Base-by-base conservation (phyloP, 2,113 vertebrate genomes). In the Prochilodus magdalenae region DNA sequence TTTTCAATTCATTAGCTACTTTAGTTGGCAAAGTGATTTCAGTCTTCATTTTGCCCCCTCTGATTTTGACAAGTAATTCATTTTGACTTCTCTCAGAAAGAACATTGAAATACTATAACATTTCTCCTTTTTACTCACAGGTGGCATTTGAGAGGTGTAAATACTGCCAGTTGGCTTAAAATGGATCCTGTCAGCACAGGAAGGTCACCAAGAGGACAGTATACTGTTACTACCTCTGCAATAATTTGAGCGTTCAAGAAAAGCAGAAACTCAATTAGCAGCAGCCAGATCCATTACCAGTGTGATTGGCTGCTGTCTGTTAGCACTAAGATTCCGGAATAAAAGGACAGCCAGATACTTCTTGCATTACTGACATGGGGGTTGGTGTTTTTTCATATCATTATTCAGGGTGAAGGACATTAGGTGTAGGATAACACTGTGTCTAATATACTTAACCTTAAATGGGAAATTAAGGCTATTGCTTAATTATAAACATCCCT, bases 241-340 rank as follows among this genome's bases (percentile, higher is more conserved):
- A 71, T 71, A 83, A 72, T 72, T 72, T 72, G 75, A 83, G 67
- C 12, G 33, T 59, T 83, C 77, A 83, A 77, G 71, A 75, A 84
- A 84, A 74, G 44, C 53, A 51, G 77, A 59, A 15, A 57, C 53
- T 30, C 77, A 78, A 84, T 84, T 84, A 84, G 77, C 49, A 36
- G 63, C 62, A 14, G 1, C 57, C 51, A 69, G 76, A 66, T 84
- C 70, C 10, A 53, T 70, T 79, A 59, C 76, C 79, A 14, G n/a
- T 81, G 24, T 81, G 59, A 65, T 51, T 24, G 27, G 26, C 53
- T 51, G 51, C 16, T 22, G 6, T 55, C 51, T 12, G 24, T 30
- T 75, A 74, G 49, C 55, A 70, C 27, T 71, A 51, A 55, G 53
- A 69, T 83, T 73, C 18, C 20, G n/a, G n/a, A 18, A 62, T 44